These are phyloP conservation scores for Lordiphosa clarofinis DNA, from an alignment of 1,140 invertebrate genomes.

Conservation along the genomic window DNA sequence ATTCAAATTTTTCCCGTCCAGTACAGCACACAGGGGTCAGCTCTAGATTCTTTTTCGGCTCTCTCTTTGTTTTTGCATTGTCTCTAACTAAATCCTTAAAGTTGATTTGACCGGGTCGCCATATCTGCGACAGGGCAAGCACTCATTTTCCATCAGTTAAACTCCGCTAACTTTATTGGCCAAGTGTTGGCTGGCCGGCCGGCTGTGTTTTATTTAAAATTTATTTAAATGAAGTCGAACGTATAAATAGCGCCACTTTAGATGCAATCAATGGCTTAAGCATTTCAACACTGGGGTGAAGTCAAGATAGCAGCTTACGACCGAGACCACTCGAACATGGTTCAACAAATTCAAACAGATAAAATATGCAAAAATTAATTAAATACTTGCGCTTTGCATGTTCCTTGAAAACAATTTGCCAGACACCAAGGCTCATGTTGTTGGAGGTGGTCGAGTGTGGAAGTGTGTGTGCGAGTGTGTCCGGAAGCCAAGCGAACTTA, in stretches of 20 bases:
- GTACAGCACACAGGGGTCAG: too few species aligned
- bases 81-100: too few species aligned
- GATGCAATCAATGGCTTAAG: conserved; percentile 76
- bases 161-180: conserved; percentile 49
- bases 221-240: conserved; percentile 72
- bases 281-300: conserved; percentile 63
- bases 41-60: too few species aligned
- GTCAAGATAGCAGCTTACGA: conserved; percentile 44
- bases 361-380: conserved; percentile 78
- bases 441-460: conserved; percentile 61
- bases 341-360: conserved; percentile 77
- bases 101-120: too few species aligned
- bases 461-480: conserved; percentile 15
- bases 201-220: conserved; percentile 70
- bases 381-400: conserved; percentile 77
- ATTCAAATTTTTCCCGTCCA: too few species aligned
- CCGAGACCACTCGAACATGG: conserved; percentile 59
- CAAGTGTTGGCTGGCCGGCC: conserved; percentile 25
- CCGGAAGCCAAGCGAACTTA: conserved; percentile 35
- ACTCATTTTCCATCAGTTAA: conserved; percentile 26
- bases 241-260: conserved; percentile 75
- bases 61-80: too few species aligned
- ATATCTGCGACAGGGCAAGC: conserved; percentile 36
- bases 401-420: conserved; percentile 77
- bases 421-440: conserved; percentile 76